Evolutionary conservation across 2,113 vertebrate genomes (phyloP).

Genomic region (Ploceus nigricollis): DNA sequence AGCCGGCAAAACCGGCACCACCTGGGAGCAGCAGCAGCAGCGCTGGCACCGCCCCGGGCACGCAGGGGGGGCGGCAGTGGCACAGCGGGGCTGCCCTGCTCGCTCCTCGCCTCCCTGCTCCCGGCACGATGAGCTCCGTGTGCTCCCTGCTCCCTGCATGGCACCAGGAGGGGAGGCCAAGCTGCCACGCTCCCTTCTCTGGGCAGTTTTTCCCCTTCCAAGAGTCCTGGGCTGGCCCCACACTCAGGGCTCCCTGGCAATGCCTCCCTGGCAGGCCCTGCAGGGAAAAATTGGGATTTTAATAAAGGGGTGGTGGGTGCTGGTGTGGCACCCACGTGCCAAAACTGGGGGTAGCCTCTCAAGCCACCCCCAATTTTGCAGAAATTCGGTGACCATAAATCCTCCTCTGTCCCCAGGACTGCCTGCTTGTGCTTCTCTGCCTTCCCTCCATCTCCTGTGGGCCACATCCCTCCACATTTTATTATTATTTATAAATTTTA

Average conservation of each 20-base stretch:
- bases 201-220: not conserved
- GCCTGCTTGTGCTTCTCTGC: not conserved
- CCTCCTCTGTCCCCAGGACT: too few relatives aligned
- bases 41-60: not conserved
- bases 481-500: too few relatives aligned
- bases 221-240: not conserved
- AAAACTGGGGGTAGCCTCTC: too few relatives aligned
- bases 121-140: not conserved
- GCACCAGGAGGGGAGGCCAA: not conserved
- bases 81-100: not conserved
- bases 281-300: not conserved
- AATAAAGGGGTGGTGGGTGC: not conserved
- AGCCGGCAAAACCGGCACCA: not conserved
- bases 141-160: not conserved
- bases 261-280: not conserved
- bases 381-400: not conserved
- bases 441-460: not conserved
- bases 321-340: fast-evolving
- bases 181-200: not conserved
- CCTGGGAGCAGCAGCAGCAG: not conserved
- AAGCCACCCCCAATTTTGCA: not conserved
- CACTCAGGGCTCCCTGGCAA: fast-evolving
- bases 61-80: fast-evolving
- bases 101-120: not conserved
- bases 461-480: not conserved